Evolutionary conservation across 2,888 invertebrate genomes (phyloP), one percentile per base, ranked within the genome.

Genomic region (Orthosia incerta): DNA sequence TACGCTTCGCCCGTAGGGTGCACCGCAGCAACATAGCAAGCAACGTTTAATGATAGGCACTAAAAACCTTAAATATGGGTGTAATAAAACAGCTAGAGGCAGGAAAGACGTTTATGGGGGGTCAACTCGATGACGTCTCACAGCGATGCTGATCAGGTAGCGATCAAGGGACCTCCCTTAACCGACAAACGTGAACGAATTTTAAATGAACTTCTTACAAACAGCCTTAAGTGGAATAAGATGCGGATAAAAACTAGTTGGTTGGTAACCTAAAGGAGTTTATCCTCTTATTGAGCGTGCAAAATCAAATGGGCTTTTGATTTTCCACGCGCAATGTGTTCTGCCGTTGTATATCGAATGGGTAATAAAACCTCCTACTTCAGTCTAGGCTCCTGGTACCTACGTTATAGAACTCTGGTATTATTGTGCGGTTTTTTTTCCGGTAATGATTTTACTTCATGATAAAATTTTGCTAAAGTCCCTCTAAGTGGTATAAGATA

Each of bases 141-240:
- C 53, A 18, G 13, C 59, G 39, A 70, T 57, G 68, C 69, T 75
- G 80, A 67, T 74, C 66, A 70, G 70, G 79, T 80, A 66, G 76
- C 67, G 61, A 56, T 77, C 68, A 75, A 66, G 23, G 59, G 56
- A 71, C 62, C 50, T 53, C 56, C 80, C 71, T 60, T 65, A 60
- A 63, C 60, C 68, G 63, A 55, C 56, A 60, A 69, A 85, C 89
- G 88, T 88, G 87, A 80, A 71, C 56, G 61, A 87, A 82, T 79
- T 88, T 72, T 71, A 74, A 80, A 87, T 83, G 51, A 71, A 71
- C 20, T 80, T 76, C 60, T 80, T 76, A 26, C 51, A 48, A 67
- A 62, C 56, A 57, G 7, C 56, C 16, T 11, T 62, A 50, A 61
- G 53, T 71, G 31, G 60, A 62, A 50, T 23, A 51, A 26, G 50